These are phyloP conservation scores for Morinoia aosen DNA, from an alignment of 2,888 invertebrate species.

Conservation along the genomic window DNA sequence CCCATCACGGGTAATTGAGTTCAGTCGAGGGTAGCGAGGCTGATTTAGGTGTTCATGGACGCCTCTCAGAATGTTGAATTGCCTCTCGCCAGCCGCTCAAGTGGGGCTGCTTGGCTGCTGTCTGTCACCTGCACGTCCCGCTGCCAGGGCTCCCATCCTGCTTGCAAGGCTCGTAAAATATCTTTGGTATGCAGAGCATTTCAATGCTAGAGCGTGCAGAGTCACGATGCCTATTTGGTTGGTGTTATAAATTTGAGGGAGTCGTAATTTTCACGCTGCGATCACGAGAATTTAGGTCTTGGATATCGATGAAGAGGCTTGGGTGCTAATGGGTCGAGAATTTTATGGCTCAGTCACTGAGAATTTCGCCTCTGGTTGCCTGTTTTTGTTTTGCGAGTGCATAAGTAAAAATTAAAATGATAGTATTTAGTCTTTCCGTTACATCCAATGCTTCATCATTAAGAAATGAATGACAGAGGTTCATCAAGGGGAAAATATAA, in stretches of 20 bases:
- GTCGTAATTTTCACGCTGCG: background rate
- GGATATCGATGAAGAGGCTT: background rate
- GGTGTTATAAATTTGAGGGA: background rate
- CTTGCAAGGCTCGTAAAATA: background rate
- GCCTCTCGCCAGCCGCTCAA: conserved; percentile 8
- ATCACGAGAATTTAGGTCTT: background rate
- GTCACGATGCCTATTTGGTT: too few relatives aligned
- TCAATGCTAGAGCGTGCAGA: background rate
- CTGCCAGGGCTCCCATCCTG: background rate
- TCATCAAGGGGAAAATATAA: too few relatives aligned
- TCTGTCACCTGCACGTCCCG: background rate
- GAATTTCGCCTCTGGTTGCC: too few relatives aligned
- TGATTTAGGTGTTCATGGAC: conserved; percentile 33
- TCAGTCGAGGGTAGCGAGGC: conserved; percentile 39
- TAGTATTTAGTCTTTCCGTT: too few relatives aligned
- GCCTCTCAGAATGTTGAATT: conserved; percentile 30
- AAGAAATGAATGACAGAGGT: too few relatives aligned
- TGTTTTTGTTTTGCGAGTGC: too few relatives aligned
- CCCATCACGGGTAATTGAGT: conserved; percentile 51
- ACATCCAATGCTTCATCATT: too few relatives aligned
- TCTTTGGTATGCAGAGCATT: background rate
- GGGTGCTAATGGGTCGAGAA: background rate
- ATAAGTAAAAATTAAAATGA: too few relatives aligned
- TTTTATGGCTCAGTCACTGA: too few relatives aligned
- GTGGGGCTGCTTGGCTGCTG: background rate